These are phyloP conservation scores for Pampusana beccarii DNA, from an alignment of 2,113 vertebrate species.

Conservation along the genomic window DNA sequence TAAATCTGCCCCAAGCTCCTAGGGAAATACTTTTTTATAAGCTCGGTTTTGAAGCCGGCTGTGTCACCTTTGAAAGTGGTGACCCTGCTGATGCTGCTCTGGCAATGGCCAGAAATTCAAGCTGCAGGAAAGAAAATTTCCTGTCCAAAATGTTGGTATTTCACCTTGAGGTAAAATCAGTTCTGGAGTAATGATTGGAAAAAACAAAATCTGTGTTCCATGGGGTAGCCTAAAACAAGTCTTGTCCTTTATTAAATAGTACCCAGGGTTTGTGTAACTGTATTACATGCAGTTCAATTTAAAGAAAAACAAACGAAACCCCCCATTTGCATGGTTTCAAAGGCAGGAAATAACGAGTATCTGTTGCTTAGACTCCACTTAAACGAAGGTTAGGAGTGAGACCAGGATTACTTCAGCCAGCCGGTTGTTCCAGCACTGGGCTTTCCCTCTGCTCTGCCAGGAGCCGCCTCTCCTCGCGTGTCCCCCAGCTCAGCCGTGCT, in stretches of 20 bases:
- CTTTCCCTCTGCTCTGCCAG: background rate
- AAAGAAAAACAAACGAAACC: background rate
- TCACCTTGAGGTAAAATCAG: background rate
- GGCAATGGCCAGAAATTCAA: background rate
- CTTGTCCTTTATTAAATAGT: background rate
- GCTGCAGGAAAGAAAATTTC: background rate
- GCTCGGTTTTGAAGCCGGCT: background rate
- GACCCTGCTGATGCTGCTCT: background rate
- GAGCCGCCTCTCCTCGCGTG: background rate
- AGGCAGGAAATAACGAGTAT: background rate
- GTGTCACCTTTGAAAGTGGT: background rate
- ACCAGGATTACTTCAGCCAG: background rate
- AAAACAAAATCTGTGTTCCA: background rate
- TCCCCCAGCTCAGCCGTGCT: rapidly evolving
- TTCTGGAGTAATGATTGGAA: background rate
- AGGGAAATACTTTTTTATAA: background rate
- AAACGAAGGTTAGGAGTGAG: background rate
- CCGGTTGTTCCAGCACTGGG: rapidly evolving
- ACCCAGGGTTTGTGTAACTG: background rate
- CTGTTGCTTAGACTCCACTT: background rate
- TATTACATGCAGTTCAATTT: background rate
- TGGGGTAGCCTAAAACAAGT: background rate
- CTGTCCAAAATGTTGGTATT: background rate
- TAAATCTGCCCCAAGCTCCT: background rate
- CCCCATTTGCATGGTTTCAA: background rate